Base-by-base conservation (phyloP, 2,113 vertebrate genomes). In the Promerops cafer region DNA sequence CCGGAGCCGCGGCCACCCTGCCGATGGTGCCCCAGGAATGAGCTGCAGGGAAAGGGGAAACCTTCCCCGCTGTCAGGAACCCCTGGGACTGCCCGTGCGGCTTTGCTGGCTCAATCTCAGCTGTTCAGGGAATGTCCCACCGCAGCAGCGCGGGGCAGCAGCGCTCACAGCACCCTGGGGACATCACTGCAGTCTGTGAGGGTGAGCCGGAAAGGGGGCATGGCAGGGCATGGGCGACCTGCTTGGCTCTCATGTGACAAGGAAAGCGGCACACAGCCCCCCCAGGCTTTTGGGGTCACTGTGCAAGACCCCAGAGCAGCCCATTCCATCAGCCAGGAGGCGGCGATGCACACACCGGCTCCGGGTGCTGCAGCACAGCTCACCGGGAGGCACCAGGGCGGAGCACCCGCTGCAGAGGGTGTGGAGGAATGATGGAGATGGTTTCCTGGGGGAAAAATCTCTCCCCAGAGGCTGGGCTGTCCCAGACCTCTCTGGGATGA, bases 71-170 rank as follows among this genome's bases (percentile, higher is more conserved):
- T 31, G 47, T 4, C 4, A 15, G 59, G 1, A 6, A 7, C 4
- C 18, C 31, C 45, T 0, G 2, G 6, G 7, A 7, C 47, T 6
- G 27, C 3, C 17, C 5, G 31, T 4, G n/a, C 19, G 5, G 52
- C 7, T 28, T 35, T 47, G 64, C 33, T 2, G 30, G 63, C 22
- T 2, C 44, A 0, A 1, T 1, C 45, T 18, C 56, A 3, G 79
- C 70, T 39, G 17, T 3, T 11, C 0, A 0, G 15, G 60, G 56
- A 44, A 11, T 8, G 27, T 47, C 26, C 69, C 59, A 3, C 35
- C 1, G 0, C 40, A 52, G 49, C 50, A 28, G 35, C 10, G 2
- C 1, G 1, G 69, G 39, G 11, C 85, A 16, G 86, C 28, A 26
- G 64, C 65, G 1, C 0, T 3, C 56, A 6, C 65, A 31, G 83